These are phyloP conservation scores for Clarias pachynema DNA, from an alignment of 2,797 vertebrate species.

Conservation along the genomic window DNA sequence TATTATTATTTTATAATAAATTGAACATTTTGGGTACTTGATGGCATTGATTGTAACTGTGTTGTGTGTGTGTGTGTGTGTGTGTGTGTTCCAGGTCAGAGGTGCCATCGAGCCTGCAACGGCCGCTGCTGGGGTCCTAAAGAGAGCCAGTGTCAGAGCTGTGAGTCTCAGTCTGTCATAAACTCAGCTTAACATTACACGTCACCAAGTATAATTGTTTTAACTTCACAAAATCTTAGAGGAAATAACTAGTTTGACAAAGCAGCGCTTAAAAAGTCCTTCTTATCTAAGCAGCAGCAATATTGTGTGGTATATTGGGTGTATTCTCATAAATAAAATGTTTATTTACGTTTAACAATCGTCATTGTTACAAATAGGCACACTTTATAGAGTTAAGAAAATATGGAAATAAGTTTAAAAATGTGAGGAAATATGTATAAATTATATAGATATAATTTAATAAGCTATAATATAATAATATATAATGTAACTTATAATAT, in stretches of 20 bases:
- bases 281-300: background rate
- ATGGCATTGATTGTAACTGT: background rate
- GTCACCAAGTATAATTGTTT: background rate
- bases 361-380: no score
- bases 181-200: no score
- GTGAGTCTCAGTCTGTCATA: constrained; percentile 78
- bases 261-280: background rate
- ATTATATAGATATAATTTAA: no score
- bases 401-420: no score
- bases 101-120: constrained; percentile 91
- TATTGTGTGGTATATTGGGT: background rate
- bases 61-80: background rate
- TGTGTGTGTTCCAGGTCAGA: constrained; percentile 79
- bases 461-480: no score
- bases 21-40: background rate
- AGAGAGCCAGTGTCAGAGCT: constrained; percentile 89
- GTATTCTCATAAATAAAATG: background rate
- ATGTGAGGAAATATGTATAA: no score
- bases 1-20: background rate
- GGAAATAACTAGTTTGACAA: background rate
- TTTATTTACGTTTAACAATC: no score
- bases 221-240: background rate
- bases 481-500: no score
- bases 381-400: no score
- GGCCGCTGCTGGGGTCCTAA: constrained; percentile 96